A percentile compares a stretch with the other conserved stretches of the same genome.
Evolutionary conservation across 30 jellyfish, hydroid and myxozoan species (phyloP).

Genomic region (Cassiopea xamachana): DNA sequence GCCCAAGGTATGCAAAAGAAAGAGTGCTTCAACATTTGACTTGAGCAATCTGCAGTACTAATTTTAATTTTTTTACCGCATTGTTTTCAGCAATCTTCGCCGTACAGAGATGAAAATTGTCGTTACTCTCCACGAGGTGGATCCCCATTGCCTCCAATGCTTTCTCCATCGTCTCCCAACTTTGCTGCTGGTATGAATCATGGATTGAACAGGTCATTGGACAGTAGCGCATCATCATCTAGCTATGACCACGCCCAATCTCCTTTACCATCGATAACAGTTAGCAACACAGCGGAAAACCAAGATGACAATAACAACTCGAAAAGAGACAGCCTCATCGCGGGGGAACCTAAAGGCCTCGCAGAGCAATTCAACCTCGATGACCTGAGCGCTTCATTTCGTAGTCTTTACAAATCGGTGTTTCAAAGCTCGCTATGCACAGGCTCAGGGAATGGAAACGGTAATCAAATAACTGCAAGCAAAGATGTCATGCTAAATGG

Average conservation of each 20-base stretch:
- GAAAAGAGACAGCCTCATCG: not conserved
- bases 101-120: conserved; percentile 78
- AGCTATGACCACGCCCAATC: conserved; percentile 83
- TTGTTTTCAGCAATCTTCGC: conserved; percentile 86
- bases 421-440: conserved; percentile 66
- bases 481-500: conserved; percentile 55
- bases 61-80: too few relatives aligned
- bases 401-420: conserved; percentile 90
- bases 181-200: conserved; percentile 50
- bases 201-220: conserved; percentile 57
- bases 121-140: conserved; percentile 69
- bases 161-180: conserved; percentile 62
- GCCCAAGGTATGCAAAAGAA: too few relatives aligned
- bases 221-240: conserved; percentile 75
- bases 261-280: conserved; percentile 82
- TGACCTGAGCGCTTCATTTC: conserved; percentile 93
- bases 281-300: conserved; percentile 32
- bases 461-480: not conserved
- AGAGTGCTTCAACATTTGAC: too few relatives aligned
- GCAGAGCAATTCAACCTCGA: conserved; percentile 88
- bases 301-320: conserved; percentile 29
- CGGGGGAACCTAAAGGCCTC: conserved; percentile 66
- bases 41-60: too few relatives aligned
- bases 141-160: conserved; percentile 59
- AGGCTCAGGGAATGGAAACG: conserved; percentile 37